Conservation (phyloP, 1,140 invertebrate species). For the Harpegnathos saltator region DNA sequence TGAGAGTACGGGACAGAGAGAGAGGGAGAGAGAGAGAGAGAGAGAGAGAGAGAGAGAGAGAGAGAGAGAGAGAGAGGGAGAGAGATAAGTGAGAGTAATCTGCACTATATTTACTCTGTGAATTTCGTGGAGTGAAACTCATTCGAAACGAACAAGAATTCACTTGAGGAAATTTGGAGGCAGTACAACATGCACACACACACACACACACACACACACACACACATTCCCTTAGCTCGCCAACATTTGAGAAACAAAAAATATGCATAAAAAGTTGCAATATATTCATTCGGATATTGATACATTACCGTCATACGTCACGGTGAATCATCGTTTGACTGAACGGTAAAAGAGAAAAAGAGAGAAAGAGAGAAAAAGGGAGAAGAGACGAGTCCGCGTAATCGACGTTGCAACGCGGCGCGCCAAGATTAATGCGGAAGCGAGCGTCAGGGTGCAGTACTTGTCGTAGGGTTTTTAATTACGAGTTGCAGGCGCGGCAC, state of each 20-base stretch:
- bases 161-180: no score
- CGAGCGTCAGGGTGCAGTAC: slow-evolving; percentile 54
- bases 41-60: background rate
- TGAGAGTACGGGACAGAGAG: no score
- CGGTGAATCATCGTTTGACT: background rate
- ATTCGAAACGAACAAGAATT: no score
- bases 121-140: no score
- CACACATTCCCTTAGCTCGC: no score
- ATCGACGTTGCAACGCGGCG: background rate
- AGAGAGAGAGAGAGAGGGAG: background rate
- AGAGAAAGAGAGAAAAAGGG: background rate
- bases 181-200: no score
- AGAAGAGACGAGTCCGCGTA: slow-evolving; percentile 5
- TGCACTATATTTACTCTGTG: slow-evolving; percentile 3
- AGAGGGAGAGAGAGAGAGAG: background rate
- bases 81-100: background rate
- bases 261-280: no score
- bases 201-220: no score
- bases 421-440: slow-evolving; percentile 68
- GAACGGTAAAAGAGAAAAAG: background rate
- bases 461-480: slow-evolving; percentile 68
- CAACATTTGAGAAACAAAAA: no score
- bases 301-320: no score
- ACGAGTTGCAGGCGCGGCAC: slow-evolving; percentile 62
- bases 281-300: no score